Conservation (phyloP, 2,888 invertebrate species). For the Apodemia mormo region DNA sequence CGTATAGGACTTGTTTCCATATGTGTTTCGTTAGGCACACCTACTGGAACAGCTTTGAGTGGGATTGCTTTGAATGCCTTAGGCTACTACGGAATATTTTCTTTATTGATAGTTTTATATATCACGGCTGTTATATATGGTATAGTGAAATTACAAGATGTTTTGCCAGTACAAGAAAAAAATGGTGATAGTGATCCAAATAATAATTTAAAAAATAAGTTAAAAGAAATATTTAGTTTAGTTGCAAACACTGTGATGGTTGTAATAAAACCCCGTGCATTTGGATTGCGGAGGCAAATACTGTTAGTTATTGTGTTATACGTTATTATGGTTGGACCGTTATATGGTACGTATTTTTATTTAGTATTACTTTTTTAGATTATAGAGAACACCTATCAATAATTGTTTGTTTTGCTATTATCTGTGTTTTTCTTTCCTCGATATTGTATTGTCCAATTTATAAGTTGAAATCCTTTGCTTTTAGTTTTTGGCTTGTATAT, state of each 20-base stretch:
- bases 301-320: constrained; percentile 64
- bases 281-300: constrained; percentile 61
- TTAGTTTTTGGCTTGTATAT: no score
- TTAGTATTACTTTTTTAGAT: not conserved
- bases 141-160: constrained; percentile 64
- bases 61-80: constrained; percentile 69
- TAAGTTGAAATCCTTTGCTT: no score
- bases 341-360: constrained; percentile 63
- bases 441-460: no score
- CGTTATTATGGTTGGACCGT: constrained; percentile 72
- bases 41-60: constrained; percentile 77
- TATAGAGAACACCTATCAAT: not conserved
- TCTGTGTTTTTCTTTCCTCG: no score
- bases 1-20: constrained; percentile 83
- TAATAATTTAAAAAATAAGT: constrained; percentile 44
- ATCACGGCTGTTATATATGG: constrained; percentile 63
- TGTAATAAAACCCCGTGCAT: constrained; percentile 55
- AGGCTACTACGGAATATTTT: constrained; percentile 75
- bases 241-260: constrained; percentile 71
- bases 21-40: constrained; percentile 75
- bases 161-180: constrained; percentile 43
- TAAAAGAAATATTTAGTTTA: constrained; percentile 57
- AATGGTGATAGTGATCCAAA: constrained; percentile 37
- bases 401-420: not conserved
- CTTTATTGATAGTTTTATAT: constrained; percentile 59